Conservation (phyloP, 1,140 invertebrate species). For the Drosophila oshimai region DNA sequence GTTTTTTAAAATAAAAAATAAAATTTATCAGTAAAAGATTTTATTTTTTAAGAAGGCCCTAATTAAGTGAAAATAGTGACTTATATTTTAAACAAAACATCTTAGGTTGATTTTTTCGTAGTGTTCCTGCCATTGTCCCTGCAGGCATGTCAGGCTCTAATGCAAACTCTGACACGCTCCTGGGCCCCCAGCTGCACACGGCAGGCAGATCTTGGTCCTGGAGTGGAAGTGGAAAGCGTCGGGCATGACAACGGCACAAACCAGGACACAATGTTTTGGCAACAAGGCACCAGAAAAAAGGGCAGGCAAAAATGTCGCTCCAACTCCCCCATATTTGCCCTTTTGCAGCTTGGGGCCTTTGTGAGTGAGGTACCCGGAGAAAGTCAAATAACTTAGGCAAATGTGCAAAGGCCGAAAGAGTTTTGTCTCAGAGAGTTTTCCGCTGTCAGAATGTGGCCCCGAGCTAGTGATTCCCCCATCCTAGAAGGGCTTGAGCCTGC, state of each 20-base stretch:
- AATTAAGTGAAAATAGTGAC: too few species aligned
- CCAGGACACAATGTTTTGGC: constrained; percentile 57
- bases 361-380: constrained; percentile 28
- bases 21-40: too few species aligned
- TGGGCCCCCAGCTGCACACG: constrained; percentile 42
- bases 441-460: constrained; percentile 40
- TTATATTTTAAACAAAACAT: too few species aligned
- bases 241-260: constrained; percentile 48
- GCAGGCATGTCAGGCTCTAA: constrained; percentile 76
- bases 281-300: constrained; percentile 43
- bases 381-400: constrained; percentile 77
- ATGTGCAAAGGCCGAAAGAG: constrained; percentile 64
- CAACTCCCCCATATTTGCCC: constrained; percentile 37
- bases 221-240: constrained; percentile 28
- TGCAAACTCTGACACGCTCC: constrained; percentile 71
- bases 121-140: constrained; percentile 49
- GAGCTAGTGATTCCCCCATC: constrained; percentile 13
- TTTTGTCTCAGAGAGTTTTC: constrained; percentile 17
- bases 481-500: constrained; percentile 23
- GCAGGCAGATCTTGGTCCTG: constrained; percentile 39
- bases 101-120: not conserved
- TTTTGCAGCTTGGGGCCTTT: constrained; percentile 62
- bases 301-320: constrained; percentile 19
- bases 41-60: too few species aligned
- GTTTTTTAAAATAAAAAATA: too few species aligned